Conservation (phyloP, 2,797 vertebrate species). For the Anabas testudineus region DNA sequence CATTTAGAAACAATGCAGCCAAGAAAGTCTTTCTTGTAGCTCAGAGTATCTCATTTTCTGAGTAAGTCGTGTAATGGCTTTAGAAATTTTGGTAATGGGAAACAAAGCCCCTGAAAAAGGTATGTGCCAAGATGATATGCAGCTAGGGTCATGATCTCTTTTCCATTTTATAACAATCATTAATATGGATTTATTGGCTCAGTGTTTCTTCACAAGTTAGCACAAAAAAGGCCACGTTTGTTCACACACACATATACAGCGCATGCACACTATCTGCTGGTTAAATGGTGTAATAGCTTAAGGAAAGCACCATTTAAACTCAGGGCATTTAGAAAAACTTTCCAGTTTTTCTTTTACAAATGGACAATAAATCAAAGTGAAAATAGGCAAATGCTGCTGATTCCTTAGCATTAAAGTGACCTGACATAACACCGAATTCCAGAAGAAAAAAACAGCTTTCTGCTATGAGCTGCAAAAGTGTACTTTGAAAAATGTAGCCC, state of each 20-base stretch:
- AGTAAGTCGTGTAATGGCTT: too few species aligned
- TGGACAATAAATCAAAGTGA: background rate
- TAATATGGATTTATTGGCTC: background rate
- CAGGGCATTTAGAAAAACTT: background rate
- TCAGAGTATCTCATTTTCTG: background rate
- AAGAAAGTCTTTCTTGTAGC: background rate
- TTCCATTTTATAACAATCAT: background rate
- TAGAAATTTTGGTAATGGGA: too few species aligned
- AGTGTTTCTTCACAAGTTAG: background rate
- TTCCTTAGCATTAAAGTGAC: background rate
- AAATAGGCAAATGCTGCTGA: too few species aligned
- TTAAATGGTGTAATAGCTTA: constrained; percentile 51
- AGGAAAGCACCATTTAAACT: background rate
- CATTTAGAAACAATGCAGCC: constrained; percentile 3
- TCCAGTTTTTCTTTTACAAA: constrained; percentile 6
- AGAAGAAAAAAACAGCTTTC: too few species aligned
- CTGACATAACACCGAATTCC: background rate
- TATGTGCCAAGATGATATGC: background rate
- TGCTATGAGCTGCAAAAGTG: too few species aligned
- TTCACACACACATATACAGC: background rate
- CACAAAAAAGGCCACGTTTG: background rate
- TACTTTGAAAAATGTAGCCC: background rate
- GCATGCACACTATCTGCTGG: constrained; percentile 57
- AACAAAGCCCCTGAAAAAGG: background rate
- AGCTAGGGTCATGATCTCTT: background rate